A percentile compares a stretch with the other conserved stretches of the same genome.
phyloP scores from a whole-genome alignment of 2,113 vertebrate genomes.

The Cepphus grylle region DNA sequence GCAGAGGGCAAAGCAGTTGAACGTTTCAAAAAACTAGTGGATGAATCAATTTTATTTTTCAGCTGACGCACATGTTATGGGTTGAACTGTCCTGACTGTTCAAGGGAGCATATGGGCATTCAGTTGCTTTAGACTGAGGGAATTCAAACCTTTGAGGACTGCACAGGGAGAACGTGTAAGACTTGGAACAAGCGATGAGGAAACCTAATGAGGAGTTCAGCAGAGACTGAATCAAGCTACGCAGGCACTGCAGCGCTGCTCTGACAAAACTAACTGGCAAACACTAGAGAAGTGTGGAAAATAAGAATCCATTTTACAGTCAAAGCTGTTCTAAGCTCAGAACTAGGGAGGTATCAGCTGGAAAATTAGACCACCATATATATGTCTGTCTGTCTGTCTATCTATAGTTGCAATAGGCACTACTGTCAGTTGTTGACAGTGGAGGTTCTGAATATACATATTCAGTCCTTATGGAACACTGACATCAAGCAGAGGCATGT shows the following conservation, averaged over 20 bases:
- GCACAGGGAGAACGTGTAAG: not conserved
- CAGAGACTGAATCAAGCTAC: not conserved
- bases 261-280: not conserved
- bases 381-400: not conserved
- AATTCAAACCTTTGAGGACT: not conserved
- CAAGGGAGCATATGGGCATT: not conserved
- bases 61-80: not conserved
- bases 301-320: not conserved
- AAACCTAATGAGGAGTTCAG: not conserved
- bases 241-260: not conserved
- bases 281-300: not conserved
- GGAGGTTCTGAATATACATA: not conserved
- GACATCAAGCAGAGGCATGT: not conserved
- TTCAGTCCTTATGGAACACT: not conserved
- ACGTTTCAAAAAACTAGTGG: not conserved
- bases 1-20: not conserved
- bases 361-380: not conserved
- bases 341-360: not conserved
- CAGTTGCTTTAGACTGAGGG: not conserved
- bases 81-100: not conserved
- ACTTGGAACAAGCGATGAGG: rapidly evolving
- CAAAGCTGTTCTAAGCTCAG: not conserved
- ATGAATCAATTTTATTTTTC: not conserved
- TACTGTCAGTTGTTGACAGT: not conserved
- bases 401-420: not conserved